Percentiles rank a stretch among this genome's conserved stretches.
Conservation (phyloP, 2,888 invertebrate species). For the Callimorpha dominula region DNA sequence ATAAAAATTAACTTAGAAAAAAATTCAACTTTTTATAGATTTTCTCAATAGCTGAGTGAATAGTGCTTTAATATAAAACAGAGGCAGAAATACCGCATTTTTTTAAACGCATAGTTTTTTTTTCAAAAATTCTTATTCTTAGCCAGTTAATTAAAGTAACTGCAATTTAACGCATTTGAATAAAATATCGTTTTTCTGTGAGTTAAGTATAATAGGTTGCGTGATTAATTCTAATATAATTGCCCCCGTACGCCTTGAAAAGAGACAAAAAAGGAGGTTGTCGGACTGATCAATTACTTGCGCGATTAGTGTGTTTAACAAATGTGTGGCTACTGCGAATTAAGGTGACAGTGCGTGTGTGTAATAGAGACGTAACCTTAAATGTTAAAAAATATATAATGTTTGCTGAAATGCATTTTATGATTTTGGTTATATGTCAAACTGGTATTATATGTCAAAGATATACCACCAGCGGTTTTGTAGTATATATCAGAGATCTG, state of each 20-base stretch:
- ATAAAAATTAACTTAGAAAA: too few relatives aligned
- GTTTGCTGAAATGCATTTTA: background rate
- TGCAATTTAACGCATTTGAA: background rate
- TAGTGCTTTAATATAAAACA: too few relatives aligned
- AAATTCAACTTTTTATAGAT: too few relatives aligned
- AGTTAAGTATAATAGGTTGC: conserved; percentile 24
- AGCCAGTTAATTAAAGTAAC: background rate
- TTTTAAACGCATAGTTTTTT: too few relatives aligned
- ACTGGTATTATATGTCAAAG: too few relatives aligned
- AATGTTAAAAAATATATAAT: background rate
- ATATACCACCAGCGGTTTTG: too few relatives aligned
- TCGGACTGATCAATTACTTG: background rate
- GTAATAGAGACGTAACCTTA: background rate
- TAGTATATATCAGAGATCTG: too few relatives aligned
- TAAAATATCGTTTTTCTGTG: conserved; percentile 14
- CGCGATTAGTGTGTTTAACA: too few relatives aligned
- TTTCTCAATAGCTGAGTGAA: too few relatives aligned
- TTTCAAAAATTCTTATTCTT: too few relatives aligned
- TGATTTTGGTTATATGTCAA: too few relatives aligned
- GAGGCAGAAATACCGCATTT: too few relatives aligned
- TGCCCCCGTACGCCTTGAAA: conserved; percentile 38
- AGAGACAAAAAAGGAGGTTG: conserved; percentile 40
- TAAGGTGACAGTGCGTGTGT: background rate
- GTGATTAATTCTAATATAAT: conserved; percentile 31
- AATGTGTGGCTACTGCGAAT: conserved; percentile 4